These are phyloP conservation scores for Lonchura striata DNA, from an alignment of 2,113 vertebrate genomes.

Conservation along the genomic window DNA sequence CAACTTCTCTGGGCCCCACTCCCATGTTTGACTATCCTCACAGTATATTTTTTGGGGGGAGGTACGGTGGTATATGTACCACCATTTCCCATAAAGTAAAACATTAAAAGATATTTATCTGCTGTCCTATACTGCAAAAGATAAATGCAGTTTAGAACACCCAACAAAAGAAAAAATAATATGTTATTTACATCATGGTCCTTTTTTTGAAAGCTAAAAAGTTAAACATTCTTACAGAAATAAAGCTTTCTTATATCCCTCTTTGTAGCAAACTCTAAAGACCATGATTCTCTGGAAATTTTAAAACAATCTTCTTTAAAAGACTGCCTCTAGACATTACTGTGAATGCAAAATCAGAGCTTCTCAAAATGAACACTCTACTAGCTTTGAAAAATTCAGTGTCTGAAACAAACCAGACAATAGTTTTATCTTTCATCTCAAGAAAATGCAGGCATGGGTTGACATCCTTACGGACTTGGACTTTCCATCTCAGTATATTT, in stretches of 20 bases:
- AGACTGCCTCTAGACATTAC: neutral
- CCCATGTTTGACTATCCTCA: neutral
- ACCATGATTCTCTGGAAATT: accelerated
- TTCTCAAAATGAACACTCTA: neutral
- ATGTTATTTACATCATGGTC: accelerated
- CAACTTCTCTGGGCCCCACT: neutral
- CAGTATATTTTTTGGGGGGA: accelerated
- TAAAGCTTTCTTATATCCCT: neutral
- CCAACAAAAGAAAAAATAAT: neutral
- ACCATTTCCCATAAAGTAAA: neutral
- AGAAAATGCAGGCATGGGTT: neutral
- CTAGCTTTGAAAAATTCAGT: neutral
- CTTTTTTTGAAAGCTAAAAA: neutral
- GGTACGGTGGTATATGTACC: accelerated
- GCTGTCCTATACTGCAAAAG: neutral
- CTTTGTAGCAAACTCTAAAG: neutral
- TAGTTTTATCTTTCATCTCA: neutral
- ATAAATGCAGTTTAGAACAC: neutral
- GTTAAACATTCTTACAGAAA: neutral
- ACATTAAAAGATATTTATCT: neutral
- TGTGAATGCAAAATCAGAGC: neutral
- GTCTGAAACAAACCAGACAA: neutral
- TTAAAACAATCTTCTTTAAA: neutral
- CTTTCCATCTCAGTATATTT: neutral
- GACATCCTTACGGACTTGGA: neutral